Percentiles rank a stretch among this genome's conserved stretches.
Evolutionary conservation across 1,140 invertebrate species (phyloP).

Genomic region (Trypoxylus dichotomus): DNA sequence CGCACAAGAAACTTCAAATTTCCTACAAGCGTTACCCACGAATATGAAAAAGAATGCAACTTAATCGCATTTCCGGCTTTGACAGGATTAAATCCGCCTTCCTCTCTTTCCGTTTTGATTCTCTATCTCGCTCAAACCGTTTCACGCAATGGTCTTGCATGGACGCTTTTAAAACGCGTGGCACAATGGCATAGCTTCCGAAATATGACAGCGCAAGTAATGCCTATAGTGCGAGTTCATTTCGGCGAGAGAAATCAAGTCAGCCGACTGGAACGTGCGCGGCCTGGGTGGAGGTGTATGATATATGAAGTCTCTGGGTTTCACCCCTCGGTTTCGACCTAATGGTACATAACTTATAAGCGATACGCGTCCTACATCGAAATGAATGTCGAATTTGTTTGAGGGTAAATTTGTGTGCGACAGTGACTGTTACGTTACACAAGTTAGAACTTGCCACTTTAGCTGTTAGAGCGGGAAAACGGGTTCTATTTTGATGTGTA

Average conservation of each 20-base stretch:
- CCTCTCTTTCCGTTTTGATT: constrained; percentile 5
- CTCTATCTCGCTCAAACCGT: neutral
- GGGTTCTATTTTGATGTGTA: no score
- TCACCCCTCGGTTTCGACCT: neutral
- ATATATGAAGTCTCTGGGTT: constrained; percentile 11
- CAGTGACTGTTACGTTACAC: neutral
- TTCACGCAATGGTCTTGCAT: constrained; percentile 10
- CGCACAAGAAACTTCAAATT: neutral
- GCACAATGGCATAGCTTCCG: constrained; percentile 6
- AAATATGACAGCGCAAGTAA: constrained; percentile 13
- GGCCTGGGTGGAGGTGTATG: neutral
- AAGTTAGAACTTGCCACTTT: neutral
- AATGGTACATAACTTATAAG: constrained; percentile 19
- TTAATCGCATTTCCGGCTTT: constrained; percentile 9
- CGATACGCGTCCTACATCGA: constrained; percentile 12
- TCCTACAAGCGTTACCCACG: neutral
- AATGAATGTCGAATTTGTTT: constrained; percentile 22
- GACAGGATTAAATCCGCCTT: constrained; percentile 20
- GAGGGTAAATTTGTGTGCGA: neutral
- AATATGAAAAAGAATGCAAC: neutral
- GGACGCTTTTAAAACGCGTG: neutral
- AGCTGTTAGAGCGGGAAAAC: neutral
- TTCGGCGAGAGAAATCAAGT: constrained; percentile 1
- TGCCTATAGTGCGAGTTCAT: neutral
- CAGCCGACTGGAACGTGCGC: neutral